Evolutionary conservation across 2,797 vertebrate species (phyloP).

Genomic region (Threskiornis aethiopicus): DNA sequence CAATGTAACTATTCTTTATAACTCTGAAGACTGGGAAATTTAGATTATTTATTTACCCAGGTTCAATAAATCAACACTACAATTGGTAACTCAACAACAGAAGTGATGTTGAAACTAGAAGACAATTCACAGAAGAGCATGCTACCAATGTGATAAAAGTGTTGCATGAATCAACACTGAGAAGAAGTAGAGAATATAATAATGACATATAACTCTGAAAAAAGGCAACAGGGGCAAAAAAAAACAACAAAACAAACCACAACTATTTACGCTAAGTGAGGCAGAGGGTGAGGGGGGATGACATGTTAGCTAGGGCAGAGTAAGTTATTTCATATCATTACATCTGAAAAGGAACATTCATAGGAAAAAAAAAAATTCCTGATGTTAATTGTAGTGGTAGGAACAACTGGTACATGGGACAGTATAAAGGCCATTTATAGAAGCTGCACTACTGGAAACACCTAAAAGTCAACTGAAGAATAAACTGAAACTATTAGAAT

Average conservation of each 20-base stretch:
- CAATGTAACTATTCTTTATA: neutral
- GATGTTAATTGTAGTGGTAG: neutral
- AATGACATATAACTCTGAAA: neutral
- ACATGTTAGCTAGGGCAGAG: neutral
- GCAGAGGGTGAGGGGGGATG: neutral
- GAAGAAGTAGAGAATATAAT: neutral
- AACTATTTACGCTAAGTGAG: neutral
- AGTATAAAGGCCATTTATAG: neutral
- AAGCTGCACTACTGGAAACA: neutral
- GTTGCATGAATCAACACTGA: neutral
- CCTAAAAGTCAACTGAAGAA: neutral
- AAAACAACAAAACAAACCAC: fast-evolving
- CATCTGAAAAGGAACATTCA: neutral
- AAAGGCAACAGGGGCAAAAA: neutral
- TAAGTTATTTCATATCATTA: neutral
- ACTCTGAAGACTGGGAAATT: neutral
- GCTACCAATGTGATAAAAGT: neutral
- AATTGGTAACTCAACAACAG: neutral
- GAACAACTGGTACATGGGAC: neutral
- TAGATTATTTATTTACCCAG: neutral
- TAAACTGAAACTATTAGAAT: neutral
- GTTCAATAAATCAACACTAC: neutral
- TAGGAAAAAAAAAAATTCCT: neutral
- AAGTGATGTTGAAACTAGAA: neutral
- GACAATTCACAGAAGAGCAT: neutral